These are phyloP conservation scores for Lytechinus pictus DNA, from an alignment of 35 echinoderm and acorn worm genomes.

Conservation along the genomic window DNA sequence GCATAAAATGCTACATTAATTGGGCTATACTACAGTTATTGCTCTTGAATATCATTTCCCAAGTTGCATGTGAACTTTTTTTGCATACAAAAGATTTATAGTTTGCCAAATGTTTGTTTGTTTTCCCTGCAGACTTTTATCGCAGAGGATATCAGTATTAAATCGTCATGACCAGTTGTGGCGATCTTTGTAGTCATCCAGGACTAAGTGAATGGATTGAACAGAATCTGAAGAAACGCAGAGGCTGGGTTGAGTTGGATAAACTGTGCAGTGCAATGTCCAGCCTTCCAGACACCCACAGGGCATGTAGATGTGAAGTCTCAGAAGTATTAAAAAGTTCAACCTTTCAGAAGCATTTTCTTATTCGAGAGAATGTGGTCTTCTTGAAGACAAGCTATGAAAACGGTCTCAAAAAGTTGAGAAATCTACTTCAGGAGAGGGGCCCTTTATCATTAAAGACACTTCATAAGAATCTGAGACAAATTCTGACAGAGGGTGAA, in stretches of 20 bases:
- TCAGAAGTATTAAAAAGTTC: neutral
- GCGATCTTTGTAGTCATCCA: neutral
- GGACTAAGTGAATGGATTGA: neutral
- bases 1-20: too few species aligned
- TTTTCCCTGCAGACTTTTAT: neutral
- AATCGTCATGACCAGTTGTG: neutral
- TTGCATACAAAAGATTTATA: too few species aligned
- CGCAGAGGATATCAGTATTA: neutral
- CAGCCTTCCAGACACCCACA: neutral
- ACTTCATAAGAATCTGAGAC: neutral
- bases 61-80: too few species aligned
- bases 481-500: neutral
- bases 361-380: neutral
- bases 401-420: neutral
- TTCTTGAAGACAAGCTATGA: neutral
- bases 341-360: neutral
- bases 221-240: neutral
- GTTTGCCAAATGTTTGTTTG: too few species aligned
- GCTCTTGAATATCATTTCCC: too few species aligned
- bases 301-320: neutral
- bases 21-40: too few species aligned
- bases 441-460: neutral
- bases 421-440: neutral
- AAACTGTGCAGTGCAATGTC: neutral
- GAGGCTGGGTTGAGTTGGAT: neutral